Conservation (phyloP, 2,113 vertebrate species). For the Pedetes capensis region DNA sequence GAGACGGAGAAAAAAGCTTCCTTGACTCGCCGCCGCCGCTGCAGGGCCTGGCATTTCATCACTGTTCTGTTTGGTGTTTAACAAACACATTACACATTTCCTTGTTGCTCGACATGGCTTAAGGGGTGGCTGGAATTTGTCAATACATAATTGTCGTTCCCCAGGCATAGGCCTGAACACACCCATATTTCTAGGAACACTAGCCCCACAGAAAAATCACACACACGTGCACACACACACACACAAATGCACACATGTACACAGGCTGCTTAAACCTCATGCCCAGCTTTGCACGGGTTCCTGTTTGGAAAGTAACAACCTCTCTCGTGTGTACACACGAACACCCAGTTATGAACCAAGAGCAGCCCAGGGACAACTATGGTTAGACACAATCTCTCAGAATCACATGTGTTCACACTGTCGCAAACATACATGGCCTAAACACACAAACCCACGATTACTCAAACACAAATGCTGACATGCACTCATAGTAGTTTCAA, state of each 20-base stretch:
- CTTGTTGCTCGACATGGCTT: conserved; percentile 31
- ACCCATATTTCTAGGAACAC: background rate
- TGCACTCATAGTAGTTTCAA: background rate
- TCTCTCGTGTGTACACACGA: background rate
- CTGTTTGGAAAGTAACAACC: background rate
- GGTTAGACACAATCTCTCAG: background rate
- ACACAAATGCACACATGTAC: background rate
- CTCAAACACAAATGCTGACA: background rate
- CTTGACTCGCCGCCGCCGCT: background rate
- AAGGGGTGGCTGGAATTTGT: conserved; percentile 40
- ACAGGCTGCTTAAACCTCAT: background rate
- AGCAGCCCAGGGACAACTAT: background rate
- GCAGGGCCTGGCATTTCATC: conserved; percentile 61
- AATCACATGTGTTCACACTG: background rate
- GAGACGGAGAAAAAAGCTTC: conserved; percentile 42
- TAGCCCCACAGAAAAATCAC: background rate
- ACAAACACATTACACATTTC: conserved; percentile 42
- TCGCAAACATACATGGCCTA: background rate
- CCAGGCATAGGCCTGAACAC: background rate
- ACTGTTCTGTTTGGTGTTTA: conserved; percentile 50
- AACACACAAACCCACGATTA: background rate
- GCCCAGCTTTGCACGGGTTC: background rate
- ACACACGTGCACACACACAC: background rate
- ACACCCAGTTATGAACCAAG: background rate
- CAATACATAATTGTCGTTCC: background rate